Base-by-base conservation (phyloP, 2,113 vertebrate genomes). In the Candoia aspera region DNA sequence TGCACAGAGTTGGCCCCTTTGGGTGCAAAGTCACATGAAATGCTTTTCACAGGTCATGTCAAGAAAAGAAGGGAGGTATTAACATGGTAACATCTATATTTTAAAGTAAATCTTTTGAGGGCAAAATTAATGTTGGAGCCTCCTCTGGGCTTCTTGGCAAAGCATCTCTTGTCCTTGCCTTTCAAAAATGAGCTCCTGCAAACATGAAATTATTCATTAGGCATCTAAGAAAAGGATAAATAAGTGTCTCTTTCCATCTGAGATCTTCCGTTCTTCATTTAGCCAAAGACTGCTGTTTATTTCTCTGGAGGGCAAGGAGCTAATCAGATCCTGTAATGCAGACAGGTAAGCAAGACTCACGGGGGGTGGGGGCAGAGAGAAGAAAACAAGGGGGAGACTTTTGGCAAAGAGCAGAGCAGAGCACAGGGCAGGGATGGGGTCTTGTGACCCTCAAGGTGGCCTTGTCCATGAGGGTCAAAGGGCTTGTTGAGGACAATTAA, bases 181-280 rank as follows among this genome's bases (percentile, higher is more conserved):
- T 98, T 98, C 97, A 97, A 97, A 91, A 97, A 98, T 97, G 97
- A 98, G 97, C 97, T 98, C 98, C 97, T 97, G 96, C 97, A 98
- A 98, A 98, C 97, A 98, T 97, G 97, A 98, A 98, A 98, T 98
- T 98, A 98, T 98, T 98, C 97, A 98, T 98, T 98, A 98, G 97
- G 93, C 97, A 95, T 96, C 96, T 97, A 97, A 96, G 96, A 97
- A 97, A 97, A 97, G 97, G 97, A 97, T 98, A 98, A 98, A 98
- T 97, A 98, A 98, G 97, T 97, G 97, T 97, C 97, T 97, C 96
- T 98, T 96, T 96, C 95, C 95, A 97, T 97, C 96, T 96, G 96
- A 86, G 86, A 97, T 97, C 96, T 96, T 95, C 94, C 9, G 9
- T 96, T 97, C 96, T 93, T 96, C 93, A 29, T 95, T 97, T 93